Base-by-base conservation (phyloP, 2,113 vertebrate species). In the Brachionichthys hirsutus region DNA sequence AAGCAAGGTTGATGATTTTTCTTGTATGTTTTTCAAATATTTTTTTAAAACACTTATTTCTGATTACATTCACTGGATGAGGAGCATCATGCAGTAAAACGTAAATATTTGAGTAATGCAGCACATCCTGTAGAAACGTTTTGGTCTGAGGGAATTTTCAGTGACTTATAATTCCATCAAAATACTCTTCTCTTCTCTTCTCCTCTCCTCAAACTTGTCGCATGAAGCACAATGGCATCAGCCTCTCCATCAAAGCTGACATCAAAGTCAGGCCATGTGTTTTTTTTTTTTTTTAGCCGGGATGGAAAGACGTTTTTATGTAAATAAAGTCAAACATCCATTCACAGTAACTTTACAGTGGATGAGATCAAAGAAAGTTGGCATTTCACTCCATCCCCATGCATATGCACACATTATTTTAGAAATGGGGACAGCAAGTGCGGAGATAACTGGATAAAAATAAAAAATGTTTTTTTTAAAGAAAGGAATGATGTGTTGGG, bases 301-400 rank as follows among this genome's bases (percentile, higher is more conserved):
- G 80, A 67, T 66, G 56, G 56, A 62, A 73, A 83, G 73, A 71
- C 56, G 12, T 63, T 77, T 79, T 80, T 74, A 83, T 83, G 73
- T 80, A 79, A 77, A 85, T 83, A 82, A 77, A 73, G 62, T 80
- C 62, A 63, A 62, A 68, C 49, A 61, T 74, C 45, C 43, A 3
- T 67, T 74, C 54, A 78, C 35, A 73, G 53, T 44, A 44, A 64
- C 50, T 57, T 40, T 20, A 68, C 73, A 24, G 64, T 60, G 51
- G 49, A 34, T 12, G 20, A 73, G 67, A 81, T 87, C 66, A 81
- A 83, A 85, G 53, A 18, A 62, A 62, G 63, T 35, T 30, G 66
- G 5, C 54, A 40, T 72, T 70, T 77, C 57, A 77, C 43, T 44
- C 56, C 49, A 67, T 49, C 22, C n/a, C 59, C 70, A 78, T 78